These are phyloP conservation scores for Polypterus bichir DNA, from an alignment of 2,113 vertebrate genomes.

Conservation along the genomic window DNA sequence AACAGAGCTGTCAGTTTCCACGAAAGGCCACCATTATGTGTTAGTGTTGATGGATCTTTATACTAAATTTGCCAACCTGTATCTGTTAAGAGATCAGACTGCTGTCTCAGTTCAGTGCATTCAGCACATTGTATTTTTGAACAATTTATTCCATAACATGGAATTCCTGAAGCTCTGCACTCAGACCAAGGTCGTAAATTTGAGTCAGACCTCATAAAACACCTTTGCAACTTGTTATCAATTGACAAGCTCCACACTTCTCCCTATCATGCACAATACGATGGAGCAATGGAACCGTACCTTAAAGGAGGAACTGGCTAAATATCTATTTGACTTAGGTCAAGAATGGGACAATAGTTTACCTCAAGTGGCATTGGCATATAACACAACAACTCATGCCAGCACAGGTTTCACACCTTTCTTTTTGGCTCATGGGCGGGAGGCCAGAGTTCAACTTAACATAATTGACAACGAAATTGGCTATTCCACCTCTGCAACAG, in stretches of 20 bases:
- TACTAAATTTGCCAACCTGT: slow-evolving; percentile 8
- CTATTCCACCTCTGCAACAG: neutral
- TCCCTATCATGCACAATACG: slow-evolving; percentile 5
- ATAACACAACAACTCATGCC: slow-evolving; percentile 14
- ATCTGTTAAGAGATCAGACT: neutral
- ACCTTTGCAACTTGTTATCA: slow-evolving; percentile 2
- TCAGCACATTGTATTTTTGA: slow-evolving; percentile 4
- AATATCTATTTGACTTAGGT: slow-evolving; percentile 8
- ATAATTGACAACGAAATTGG: neutral
- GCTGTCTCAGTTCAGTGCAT: neutral
- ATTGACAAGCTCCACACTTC: slow-evolving; percentile 10
- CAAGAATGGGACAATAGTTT: slow-evolving; percentile 13
- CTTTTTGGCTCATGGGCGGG: slow-evolving; percentile 14
- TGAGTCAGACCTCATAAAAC: slow-evolving; percentile 10
- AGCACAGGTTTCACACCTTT: slow-evolving; percentile 11
- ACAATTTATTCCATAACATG: slow-evolving; percentile 6
- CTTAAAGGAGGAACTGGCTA: slow-evolving; percentile 14
- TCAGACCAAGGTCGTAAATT: neutral
- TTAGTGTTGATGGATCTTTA: slow-evolving; percentile 18
- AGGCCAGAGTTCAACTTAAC: slow-evolving; percentile 7
- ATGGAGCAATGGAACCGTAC: slow-evolving; percentile 11
- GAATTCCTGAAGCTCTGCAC: slow-evolving; percentile 4
- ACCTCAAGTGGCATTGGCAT: slow-evolving; percentile 10
- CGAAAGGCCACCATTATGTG: slow-evolving; percentile 7
- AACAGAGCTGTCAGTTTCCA: slow-evolving; percentile 3